These are phyloP conservation scores for Orchesella cincta DNA, from an alignment of 1,140 invertebrate species.

Conservation along the genomic window DNA sequence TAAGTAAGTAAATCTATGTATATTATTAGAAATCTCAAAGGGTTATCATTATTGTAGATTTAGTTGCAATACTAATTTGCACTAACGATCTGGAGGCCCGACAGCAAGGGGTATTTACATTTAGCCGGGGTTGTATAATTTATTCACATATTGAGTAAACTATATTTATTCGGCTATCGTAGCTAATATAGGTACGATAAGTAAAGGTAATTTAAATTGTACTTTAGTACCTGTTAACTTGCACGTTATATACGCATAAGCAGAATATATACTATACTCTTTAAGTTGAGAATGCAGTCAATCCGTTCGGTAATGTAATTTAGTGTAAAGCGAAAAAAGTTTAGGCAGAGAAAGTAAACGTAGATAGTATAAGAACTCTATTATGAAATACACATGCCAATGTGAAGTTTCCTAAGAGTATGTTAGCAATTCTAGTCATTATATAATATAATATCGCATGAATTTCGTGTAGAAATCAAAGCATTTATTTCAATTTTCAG, in stretches of 20 bases:
- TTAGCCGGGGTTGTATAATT: background rate
- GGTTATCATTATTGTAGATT: background rate
- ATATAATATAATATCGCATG: too few relatives aligned
- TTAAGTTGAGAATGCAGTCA: background rate
- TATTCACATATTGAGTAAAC: too few relatives aligned
- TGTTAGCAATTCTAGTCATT: too few relatives aligned
- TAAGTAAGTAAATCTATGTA: background rate
- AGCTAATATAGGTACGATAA: background rate
- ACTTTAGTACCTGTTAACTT: conserved; percentile 8
- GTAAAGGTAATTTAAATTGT: background rate
- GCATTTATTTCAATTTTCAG: too few relatives aligned
- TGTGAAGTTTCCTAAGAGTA: too few relatives aligned
- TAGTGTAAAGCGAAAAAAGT: background rate
- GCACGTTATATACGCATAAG: background rate
- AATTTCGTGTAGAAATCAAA: too few relatives aligned
- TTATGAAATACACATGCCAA: too few relatives aligned
- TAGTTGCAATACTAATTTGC: background rate
- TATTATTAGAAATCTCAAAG: background rate
- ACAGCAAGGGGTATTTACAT: background rate
- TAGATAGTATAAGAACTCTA: background rate
- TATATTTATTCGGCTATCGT: background rate
- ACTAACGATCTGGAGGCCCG: background rate
- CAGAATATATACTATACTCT: background rate
- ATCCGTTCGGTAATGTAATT: background rate
- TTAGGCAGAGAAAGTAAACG: background rate